Evolutionary conservation across 1,140 invertebrate species (phyloP).

Genomic region (Luehdorfia chinensis): DNA sequence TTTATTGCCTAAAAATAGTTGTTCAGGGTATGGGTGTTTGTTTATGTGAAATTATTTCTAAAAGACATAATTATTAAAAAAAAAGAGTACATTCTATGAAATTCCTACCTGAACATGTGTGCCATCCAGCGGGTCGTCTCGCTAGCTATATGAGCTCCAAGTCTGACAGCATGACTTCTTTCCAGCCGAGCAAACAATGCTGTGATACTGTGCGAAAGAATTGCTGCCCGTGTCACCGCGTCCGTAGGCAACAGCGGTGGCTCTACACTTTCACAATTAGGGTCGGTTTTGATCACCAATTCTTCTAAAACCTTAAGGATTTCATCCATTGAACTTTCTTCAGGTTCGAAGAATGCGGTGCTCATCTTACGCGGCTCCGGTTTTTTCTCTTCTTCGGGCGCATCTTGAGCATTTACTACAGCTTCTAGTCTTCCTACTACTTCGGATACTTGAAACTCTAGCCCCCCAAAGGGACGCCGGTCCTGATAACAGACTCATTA

Average conservation of each 20-base stretch:
- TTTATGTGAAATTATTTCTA: too few species aligned
- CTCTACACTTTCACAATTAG: constrained; percentile 57
- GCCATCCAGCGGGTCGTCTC: constrained; percentile 88
- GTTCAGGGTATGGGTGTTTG: too few species aligned
- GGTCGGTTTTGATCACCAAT: constrained; percentile 61
- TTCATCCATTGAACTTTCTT: constrained; percentile 65
- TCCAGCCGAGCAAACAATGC: constrained; percentile 86
- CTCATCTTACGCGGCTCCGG: constrained; percentile 59
- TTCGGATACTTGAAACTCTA: constrained; percentile 83
- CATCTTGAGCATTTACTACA: constrained; percentile 73
- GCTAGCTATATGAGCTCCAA: constrained; percentile 83
- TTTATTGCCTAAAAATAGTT: too few species aligned
- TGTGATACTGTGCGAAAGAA: constrained; percentile 85
- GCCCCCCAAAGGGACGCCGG: constrained; percentile 74
- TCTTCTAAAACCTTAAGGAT: constrained; percentile 68
- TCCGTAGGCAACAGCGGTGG: constrained; percentile 61
- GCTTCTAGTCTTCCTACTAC: constrained; percentile 82
- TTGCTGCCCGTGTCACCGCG: constrained; percentile 80
- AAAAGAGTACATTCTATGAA: too few species aligned
- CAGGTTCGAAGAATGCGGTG: constrained; percentile 61
- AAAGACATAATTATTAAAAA: too few species aligned
- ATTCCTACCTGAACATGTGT: constrained; percentile 84
- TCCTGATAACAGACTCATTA: constrained; percentile 44
- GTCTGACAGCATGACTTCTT: constrained; percentile 81
- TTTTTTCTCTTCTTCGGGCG: constrained; percentile 53